These are phyloP conservation scores for Gymnogyps californianus DNA, from an alignment of 2,113 vertebrate genomes.

Conservation along the genomic window DNA sequence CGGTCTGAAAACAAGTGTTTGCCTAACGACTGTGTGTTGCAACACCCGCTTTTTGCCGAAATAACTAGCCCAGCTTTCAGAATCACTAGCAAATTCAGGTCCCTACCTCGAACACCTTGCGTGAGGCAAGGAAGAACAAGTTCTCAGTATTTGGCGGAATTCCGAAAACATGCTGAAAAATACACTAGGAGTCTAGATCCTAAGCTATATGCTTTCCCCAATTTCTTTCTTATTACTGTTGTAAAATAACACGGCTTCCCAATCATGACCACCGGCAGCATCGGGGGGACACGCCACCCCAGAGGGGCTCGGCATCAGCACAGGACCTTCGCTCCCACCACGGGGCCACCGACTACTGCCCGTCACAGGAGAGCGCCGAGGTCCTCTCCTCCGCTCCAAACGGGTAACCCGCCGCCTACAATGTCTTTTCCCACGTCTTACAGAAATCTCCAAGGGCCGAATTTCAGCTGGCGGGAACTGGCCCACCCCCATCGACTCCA, in stretches of 20 bases:
- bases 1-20: not conserved
- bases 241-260: not conserved
- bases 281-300: not conserved
- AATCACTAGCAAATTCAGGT: no score
- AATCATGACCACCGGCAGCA: not conserved
- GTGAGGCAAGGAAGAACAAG: not conserved
- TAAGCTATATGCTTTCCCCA: not conserved
- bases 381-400: not conserved
- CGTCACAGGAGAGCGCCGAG: rapidly evolving
- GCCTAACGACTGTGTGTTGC: not conserved
- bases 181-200: not conserved
- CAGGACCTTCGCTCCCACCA: rapidly evolving
- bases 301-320: no score
- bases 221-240: not conserved
- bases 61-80: not conserved
- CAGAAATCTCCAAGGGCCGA: not conserved
- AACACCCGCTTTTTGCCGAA: not conserved
- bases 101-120: not conserved
- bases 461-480: not conserved
- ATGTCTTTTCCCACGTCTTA: not conserved
- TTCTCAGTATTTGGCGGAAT: not conserved
- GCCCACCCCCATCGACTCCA: not conserved
- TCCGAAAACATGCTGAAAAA: not conserved
- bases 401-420: not conserved
- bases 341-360: rapidly evolving